Evolutionary conservation across 2,888 invertebrate genomes (phyloP).

Genomic region (Polietes domitor): DNA sequence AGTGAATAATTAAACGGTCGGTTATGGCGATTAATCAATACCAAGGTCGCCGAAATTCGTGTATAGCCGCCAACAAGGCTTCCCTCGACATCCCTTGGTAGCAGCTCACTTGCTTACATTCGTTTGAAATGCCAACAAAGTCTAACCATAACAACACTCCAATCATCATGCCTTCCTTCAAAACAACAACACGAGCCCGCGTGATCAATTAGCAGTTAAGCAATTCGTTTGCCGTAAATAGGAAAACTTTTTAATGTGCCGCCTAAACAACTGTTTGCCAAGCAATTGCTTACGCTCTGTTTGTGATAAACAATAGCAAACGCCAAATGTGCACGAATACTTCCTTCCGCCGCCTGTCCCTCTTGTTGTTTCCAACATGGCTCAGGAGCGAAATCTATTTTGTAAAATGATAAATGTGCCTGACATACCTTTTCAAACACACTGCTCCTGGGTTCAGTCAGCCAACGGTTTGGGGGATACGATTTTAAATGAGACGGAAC

Average conservation of each 20-base stretch:
- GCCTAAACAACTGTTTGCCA: neutral
- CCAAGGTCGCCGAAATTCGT: no score
- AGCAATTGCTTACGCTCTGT: neutral
- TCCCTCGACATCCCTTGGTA: neutral
- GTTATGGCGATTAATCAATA: neutral
- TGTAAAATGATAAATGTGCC: slow-evolving; percentile 11
- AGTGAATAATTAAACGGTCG: neutral
- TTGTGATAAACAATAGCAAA: neutral
- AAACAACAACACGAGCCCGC: no score
- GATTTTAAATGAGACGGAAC: neutral
- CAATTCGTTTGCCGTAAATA: neutral
- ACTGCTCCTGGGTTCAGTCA: neutral
- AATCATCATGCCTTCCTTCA: no score
- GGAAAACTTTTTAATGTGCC: neutral
- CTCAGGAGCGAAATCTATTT: neutral
- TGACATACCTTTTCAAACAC: neutral
- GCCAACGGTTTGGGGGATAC: neutral
- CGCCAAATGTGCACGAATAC: neutral
- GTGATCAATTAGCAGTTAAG: slow-evolving; percentile 3
- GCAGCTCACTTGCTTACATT: no score
- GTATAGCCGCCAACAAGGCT: neutral
- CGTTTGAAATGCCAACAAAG: no score
- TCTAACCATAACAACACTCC: neutral
- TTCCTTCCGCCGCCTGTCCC: neutral
- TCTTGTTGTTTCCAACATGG: neutral